Base-by-base conservation (phyloP, 2,797 vertebrate species). In the Hafferia zeledoni region DNA sequence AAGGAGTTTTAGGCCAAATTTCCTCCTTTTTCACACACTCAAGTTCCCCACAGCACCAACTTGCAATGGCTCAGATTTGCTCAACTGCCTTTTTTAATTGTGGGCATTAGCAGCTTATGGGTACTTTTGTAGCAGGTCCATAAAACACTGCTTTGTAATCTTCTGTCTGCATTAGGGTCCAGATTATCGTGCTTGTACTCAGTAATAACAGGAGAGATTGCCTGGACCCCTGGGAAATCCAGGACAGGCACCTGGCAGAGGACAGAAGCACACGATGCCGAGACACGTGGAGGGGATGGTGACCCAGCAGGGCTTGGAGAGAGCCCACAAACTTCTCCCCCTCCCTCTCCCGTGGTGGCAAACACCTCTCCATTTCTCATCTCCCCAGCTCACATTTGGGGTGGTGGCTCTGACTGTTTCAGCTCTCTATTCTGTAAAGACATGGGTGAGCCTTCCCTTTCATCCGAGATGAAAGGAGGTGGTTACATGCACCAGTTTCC, bases 391-490 rank as follows among this genome's bases (percentile, higher is more conserved):
- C 28, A 1, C 10, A 2, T 37, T 69, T 55, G 13, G 43, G 35
- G 47, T 37, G 35, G 56, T 9, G 61, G 46, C n/a, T 71, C 79
- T 1, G 2, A 1, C 37, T 74, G 33, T n/a, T 81, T 12, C 90
- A 41, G 80, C 68, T 75, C 5, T 52, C 91, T 35, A 0, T 25
- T 68, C 87, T 78, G n/a, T 10, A 33, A 44, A 67, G 90, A 76
- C 80, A 2, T 20, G 44, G 94, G 91, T 83, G 92, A 68, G 43
- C 72, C 84, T 91, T 93, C 53, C 57, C 94, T 96, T 96, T 96
- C 90, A 95, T 96, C 95, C 85, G 49, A 90, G 94, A 96, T 96
- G 96, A 96, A 96, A 95, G 95, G 90, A 90, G 83, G 50, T 70
- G 77, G 71, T 88, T 94, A 93, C 94, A 96, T 46, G 95, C 59